Percentiles rank a stretch among this genome's conserved stretches.
Evolutionary conservation across 2,113 vertebrate genomes (phyloP).

Genomic region (Protomyctophum bolini): DNA sequence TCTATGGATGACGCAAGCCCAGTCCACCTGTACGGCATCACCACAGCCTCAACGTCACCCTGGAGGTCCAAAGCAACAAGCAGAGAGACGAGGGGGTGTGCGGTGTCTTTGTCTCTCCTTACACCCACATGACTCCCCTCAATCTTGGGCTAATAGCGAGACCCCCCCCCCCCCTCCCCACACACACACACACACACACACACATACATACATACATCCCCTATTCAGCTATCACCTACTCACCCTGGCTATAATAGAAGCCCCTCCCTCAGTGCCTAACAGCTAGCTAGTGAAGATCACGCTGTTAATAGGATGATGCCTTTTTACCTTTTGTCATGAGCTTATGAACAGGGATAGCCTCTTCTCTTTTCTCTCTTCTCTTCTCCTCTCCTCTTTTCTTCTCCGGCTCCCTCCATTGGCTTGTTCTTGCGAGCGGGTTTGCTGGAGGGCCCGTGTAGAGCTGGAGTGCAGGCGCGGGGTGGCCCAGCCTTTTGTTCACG

Average conservation of each 20-base stretch:
- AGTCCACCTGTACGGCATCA: neutral
- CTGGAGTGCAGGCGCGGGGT: conserved; percentile 91
- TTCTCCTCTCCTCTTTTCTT: conserved; percentile 30
- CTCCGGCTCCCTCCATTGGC: conserved; percentile 46
- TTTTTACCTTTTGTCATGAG: conserved; percentile 99
- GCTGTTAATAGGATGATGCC: conserved; percentile 99
- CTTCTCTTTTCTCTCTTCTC: conserved; percentile 77
- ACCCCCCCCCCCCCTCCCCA: conserved; percentile 38
- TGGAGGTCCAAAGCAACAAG: conserved; percentile 39
- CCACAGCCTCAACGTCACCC: conserved; percentile 8
- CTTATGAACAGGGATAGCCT: conserved; percentile 98
- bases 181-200: conserved; percentile 12
- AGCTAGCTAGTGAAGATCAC: conserved; percentile 96
- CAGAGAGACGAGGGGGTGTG: neutral
- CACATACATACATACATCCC: conserved; percentile 2
- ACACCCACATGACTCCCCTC: conserved; percentile 43
- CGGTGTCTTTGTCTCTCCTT: conserved; percentile 4
- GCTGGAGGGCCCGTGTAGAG: conserved; percentile 87
- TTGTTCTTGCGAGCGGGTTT: conserved; percentile 50
- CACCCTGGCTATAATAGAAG: conserved; percentile 87
- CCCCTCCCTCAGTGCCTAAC: conserved; percentile 92
- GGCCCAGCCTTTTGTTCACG: conserved; percentile 86
- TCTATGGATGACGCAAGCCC: no score
- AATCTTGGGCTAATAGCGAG: conserved; percentile 64
- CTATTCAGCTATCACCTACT: conserved; percentile 60